phyloP scores from a whole-genome alignment of 2,888 invertebrate species.

The Drosophila helvetica region DNA sequence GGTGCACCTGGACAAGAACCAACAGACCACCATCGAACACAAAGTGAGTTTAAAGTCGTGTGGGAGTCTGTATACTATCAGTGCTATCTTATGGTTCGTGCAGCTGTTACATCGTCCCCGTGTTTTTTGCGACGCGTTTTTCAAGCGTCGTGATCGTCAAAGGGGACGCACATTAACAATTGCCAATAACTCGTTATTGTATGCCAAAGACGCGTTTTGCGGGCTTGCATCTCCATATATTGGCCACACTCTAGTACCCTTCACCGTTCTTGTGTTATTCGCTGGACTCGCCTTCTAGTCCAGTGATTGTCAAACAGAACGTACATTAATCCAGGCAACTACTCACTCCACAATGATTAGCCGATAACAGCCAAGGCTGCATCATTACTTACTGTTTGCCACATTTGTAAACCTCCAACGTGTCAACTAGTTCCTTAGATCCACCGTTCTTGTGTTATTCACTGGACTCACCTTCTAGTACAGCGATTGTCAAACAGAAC shows the following conservation, averaged over 20 bases:
- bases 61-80: neutral
- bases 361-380: constrained; percentile 26
- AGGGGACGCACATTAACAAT: constrained; percentile 80
- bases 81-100: constrained; percentile 13
- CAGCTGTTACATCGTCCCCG: constrained; percentile 71
- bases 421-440: neutral
- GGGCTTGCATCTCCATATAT: constrained; percentile 79
- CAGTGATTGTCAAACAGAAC: constrained; percentile 82
- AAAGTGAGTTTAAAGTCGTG: constrained; percentile 88
- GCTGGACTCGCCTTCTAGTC: constrained; percentile 60
- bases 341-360: constrained; percentile 54
- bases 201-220: constrained; percentile 56
- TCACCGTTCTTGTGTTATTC: constrained; percentile 81
- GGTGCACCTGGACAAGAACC: constrained; percentile 98
- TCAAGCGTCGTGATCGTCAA: constrained; percentile 80
- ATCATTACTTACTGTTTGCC: constrained; percentile 41
- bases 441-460: constrained; percentile 81
- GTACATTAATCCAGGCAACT: constrained; percentile 61
- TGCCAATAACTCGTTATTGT: constrained; percentile 80
- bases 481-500: constrained; percentile 81
- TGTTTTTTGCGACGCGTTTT: constrained; percentile 80
- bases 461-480: constrained; percentile 63
- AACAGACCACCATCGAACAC: constrained; percentile 99
- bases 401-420: neutral
- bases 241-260: constrained; percentile 64